Evolutionary conservation across 2,797 vertebrate species (phyloP), one percentile per base, ranked within the genome.

Genomic region (Leuciscus waleckii): DNA sequence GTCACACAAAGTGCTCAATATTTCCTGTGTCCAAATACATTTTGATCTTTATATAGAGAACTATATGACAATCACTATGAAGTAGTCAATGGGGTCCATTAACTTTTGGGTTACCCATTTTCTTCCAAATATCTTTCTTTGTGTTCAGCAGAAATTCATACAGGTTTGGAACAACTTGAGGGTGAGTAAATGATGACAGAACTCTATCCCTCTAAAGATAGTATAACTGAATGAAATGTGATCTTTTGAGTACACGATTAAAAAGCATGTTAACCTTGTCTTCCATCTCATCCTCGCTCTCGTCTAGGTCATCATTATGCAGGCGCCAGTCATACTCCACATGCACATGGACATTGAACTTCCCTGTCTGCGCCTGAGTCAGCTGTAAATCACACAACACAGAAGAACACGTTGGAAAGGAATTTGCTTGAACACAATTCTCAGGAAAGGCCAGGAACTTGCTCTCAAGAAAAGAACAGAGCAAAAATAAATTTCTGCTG

Each of bases 241-340:
- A 46, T 32, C 1, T n/a, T 65, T 83, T 79, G 10, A 69, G 21
- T 80, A 26, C 13, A 37, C 10, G 2, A 68, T 29, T 65, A 51
- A 80, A 41, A 43, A 65, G 43, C 19, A 85, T 69, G 17, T 95
- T 92, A 16, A 97, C 92, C 92, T 99, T 99, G 91, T 99, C 98
- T 82, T 99, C 98, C 93, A 98, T 92, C 81, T 99, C 98, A 17
- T 99, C 98, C 8, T 99, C 98, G 2, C 97, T 99, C 92, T 99
- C 98, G 0, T 99, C 98, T 89, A 99, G 92, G 92, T 99, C 97
- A 85, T 97, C 96, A 0, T 98, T 96, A 65, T 97, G 96, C 76
- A 99, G 93, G 19, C 98, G 95, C 98, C 98, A 99, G 86, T 99
- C 98, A 39, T 99, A 99, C 90, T 99, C 98, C 0, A 99, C 98